Evolutionary conservation across 1,140 invertebrate species (phyloP).

Genomic region (Pantala flavescens): DNA sequence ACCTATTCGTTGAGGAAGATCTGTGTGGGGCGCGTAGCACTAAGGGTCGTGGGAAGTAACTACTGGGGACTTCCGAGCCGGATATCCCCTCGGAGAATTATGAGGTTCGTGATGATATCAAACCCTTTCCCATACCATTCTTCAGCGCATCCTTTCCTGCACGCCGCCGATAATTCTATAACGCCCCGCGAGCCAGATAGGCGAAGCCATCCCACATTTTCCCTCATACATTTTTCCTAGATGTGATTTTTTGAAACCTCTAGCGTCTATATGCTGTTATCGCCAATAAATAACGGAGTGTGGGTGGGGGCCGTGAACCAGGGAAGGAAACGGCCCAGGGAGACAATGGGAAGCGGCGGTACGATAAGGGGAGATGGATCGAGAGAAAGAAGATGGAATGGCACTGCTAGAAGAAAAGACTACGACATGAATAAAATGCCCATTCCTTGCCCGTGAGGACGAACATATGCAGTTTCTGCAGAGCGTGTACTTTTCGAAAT

Average conservation of each 20-base stretch:
- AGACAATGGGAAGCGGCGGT: slow-evolving; percentile 13
- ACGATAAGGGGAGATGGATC: slow-evolving; percentile 15
- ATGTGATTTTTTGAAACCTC: not conserved
- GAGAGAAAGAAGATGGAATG: slow-evolving; percentile 19
- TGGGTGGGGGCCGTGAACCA: not conserved
- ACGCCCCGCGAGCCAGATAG: slow-evolving; percentile 8
- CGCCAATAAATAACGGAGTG: slow-evolving; percentile 18
- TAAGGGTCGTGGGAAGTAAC: slow-evolving; percentile 11
- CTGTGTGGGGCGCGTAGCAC: not conserved
- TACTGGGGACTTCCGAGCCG: slow-evolving; percentile 7
- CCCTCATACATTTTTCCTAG: not conserved
- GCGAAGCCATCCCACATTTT: not conserved
- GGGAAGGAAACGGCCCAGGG: not conserved
- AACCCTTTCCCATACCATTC: not conserved
- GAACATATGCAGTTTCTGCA: too few species aligned
- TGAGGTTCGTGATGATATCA: slow-evolving; percentile 17
- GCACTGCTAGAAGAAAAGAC: too few species aligned
- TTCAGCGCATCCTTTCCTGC: not conserved
- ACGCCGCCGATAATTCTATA: slow-evolving; percentile 15
- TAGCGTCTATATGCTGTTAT: slow-evolving; percentile 18
- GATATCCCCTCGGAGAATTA: slow-evolving; percentile 10
- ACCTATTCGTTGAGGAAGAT: too few species aligned
- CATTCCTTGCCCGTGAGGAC: too few species aligned
- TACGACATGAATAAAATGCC: too few species aligned
- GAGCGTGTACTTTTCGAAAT: too few species aligned